A percentile compares a stretch with the other conserved stretches of the same genome.
phyloP scores from a whole-genome alignment of 2,797 vertebrate species.

The Premnoplex brunnescens region DNA sequence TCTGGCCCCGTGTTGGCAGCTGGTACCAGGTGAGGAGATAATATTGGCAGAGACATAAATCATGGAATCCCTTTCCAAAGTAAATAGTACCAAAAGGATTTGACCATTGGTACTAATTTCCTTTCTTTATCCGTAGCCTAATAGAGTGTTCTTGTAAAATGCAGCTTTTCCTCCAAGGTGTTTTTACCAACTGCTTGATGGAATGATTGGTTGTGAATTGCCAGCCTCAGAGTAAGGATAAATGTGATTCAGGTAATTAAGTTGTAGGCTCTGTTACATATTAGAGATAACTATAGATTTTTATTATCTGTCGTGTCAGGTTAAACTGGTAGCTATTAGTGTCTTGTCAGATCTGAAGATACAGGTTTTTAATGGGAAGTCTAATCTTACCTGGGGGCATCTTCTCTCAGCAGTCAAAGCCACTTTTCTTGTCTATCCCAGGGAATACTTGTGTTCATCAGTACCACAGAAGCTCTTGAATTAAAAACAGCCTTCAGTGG shows the following conservation, averaged over 20 bases:
- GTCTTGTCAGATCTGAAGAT: background rate
- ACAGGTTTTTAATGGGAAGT: background rate
- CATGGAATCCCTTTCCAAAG: background rate
- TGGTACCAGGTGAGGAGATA: background rate
- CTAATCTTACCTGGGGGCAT: background rate
- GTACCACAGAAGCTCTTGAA: background rate
- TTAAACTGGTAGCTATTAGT: background rate
- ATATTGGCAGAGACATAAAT: background rate
- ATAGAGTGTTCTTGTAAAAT: background rate
- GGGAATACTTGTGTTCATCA: background rate
- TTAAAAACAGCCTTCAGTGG: background rate
- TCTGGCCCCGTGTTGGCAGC: background rate
- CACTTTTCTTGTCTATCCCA: background rate
- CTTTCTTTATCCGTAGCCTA: background rate
- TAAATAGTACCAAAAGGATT: background rate
- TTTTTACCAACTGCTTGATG: background rate
- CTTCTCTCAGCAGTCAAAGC: background rate
- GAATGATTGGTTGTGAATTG: background rate
- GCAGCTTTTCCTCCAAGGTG: background rate
- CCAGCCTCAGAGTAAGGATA: background rate
- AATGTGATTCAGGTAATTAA: constrained; percentile 19
- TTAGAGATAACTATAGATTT: background rate
- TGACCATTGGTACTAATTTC: constrained; percentile 3
- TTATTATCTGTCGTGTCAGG: background rate
- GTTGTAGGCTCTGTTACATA: background rate